Base-by-base conservation (phyloP, 2,797 vertebrate genomes). In the Phrynocephalus forsythii region DNA sequence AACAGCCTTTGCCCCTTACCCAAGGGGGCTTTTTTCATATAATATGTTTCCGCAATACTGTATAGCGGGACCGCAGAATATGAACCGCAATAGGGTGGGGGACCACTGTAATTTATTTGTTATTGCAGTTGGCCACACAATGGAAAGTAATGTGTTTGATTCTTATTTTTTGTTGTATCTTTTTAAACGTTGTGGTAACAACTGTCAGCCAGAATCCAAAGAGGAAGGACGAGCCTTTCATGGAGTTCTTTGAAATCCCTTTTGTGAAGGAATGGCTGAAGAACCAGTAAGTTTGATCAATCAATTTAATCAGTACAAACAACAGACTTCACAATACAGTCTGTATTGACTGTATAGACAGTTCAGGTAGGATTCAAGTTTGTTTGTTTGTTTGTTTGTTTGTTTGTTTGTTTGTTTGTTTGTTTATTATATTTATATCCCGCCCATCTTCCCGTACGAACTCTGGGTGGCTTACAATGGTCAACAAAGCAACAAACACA, bases 221-320 rank as follows among this genome's bases (percentile, higher is more conserved):
- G 95, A 97, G 98, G 89, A 90, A 15, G 85, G 97, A 95, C 71
- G 94, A 97, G 60, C 87, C 92, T 0, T 95, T 96, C 87, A 96
- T 93, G 28, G 94, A 96, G 72, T 97, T 97, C 90, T 97, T 96
- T 89, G 96, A 98, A 83, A 98, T 99, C 92, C 98, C 98, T 0
- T 99, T 98, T 95, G 98, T 98, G 88, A 95, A 95, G 20, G 88
- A 98, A 79, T 98, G 97, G 98, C 95, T 99, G 30, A 96, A 94
- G 83, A 52, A 94, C 44, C 97, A 98, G 98, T 99, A 96, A 98
- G 98, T 98, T 60, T 18, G 15, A 16, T 18, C 16, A 7, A 18
- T 79, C 24, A 33, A 22, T 63, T 79, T 33, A 63, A 76, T 79
- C n/a, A 33, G 30, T 79, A 28, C 18, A 63, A 7, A 33, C 3